A percentile compares a stretch with the other conserved stretches of the same genome.
phyloP scores from a whole-genome alignment of 2,888 invertebrate genomes.

The Hylaea fasciaria region DNA sequence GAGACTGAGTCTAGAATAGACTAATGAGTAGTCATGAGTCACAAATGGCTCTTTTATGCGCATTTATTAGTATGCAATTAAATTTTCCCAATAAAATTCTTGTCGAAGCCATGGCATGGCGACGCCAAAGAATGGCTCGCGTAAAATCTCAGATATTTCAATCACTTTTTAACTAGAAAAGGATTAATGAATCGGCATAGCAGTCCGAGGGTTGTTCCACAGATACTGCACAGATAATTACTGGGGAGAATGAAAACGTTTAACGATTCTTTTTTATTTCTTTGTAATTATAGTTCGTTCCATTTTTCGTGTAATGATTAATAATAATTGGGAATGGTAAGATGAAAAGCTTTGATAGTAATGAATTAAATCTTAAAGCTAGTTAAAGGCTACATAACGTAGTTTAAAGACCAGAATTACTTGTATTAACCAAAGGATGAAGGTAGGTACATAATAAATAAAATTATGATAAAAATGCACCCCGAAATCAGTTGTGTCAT shows the following conservation, averaged over 20 bases:
- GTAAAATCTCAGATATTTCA: conserved; percentile 1
- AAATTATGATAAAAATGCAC: neutral
- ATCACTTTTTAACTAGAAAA: conserved; percentile 6
- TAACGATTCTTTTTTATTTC: conserved; percentile 13
- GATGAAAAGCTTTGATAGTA: neutral
- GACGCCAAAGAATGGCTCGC: too few species aligned
- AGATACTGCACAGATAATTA: conserved; percentile 5
- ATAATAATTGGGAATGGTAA: conserved; percentile 9
- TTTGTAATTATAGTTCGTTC: conserved; percentile 14
- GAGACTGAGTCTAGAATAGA: too few species aligned
- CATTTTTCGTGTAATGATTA: neutral
- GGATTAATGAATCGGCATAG: neutral
- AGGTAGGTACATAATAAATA: neutral
- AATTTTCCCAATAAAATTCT: too few species aligned
- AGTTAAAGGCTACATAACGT: neutral
- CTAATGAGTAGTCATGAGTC: too few species aligned
- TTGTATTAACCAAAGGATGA: neutral
- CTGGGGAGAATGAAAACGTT: conserved; percentile 8
- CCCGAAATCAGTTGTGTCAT: conserved; percentile 3
- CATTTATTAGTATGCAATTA: too few species aligned
- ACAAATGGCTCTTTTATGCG: too few species aligned
- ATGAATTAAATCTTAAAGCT: too few species aligned
- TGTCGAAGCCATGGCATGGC: too few species aligned
- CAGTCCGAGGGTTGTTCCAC: conserved; percentile 2
- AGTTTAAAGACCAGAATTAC: too few species aligned